Evolutionary conservation across 1,140 invertebrate species (phyloP).

Genomic region (Planococcus citri): DNA sequence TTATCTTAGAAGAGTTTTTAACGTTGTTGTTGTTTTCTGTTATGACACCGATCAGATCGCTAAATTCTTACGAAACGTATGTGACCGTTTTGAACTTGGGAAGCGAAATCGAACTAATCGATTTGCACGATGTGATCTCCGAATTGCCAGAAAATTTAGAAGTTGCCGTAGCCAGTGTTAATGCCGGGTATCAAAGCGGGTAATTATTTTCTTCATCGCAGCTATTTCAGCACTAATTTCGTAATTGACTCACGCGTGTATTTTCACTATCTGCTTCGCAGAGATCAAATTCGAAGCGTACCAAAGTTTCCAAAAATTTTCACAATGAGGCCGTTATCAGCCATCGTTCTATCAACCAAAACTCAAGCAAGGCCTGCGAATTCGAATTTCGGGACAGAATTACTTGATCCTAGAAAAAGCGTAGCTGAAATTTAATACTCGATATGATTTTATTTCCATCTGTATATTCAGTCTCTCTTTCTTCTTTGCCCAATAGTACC

Average conservation of each 20-base stretch:
- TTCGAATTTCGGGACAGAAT: too few relatives aligned
- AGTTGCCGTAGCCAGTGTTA: constrained; percentile 1
- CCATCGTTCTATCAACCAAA: not conserved
- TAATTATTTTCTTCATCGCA: not conserved
- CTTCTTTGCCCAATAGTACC: too few relatives aligned
- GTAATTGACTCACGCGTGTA: not conserved
- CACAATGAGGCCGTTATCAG: not conserved
- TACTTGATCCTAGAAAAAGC: too few relatives aligned
- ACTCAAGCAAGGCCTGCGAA: not conserved
- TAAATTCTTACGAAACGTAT: constrained; percentile 22
- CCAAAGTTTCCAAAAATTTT: not conserved
- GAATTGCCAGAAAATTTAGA: constrained; percentile 15
- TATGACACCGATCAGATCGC: too few relatives aligned
- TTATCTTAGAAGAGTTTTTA: too few relatives aligned
- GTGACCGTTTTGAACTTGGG: constrained; percentile 24
- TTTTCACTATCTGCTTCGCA: not conserved
- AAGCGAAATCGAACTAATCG: not conserved
- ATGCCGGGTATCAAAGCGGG: constrained; percentile 9
- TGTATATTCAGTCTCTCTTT: too few relatives aligned
- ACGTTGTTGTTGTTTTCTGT: too few relatives aligned
- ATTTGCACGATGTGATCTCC: constrained; percentile 9
- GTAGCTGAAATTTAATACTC: too few relatives aligned
- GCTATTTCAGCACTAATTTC: too few relatives aligned
- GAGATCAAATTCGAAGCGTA: not conserved
- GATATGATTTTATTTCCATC: too few relatives aligned